Percentiles rank a stretch among this genome's conserved stretches.
Conservation (phyloP, 2,797 vertebrate species). For the Paratrypauchen microcephalus region DNA sequence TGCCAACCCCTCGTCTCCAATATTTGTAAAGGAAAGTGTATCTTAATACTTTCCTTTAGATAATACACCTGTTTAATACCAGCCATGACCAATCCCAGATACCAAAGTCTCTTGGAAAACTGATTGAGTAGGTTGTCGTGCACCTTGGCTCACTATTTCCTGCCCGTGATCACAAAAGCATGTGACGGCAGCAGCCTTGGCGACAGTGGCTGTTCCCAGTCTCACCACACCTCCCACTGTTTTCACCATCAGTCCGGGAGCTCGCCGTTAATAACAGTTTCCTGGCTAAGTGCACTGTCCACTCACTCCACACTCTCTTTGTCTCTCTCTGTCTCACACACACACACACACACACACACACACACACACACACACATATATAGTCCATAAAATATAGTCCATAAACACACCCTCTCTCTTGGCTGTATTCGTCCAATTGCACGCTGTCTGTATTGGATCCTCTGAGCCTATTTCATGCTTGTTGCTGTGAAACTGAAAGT, state of each 20-base stretch:
- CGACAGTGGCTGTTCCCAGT: constrained; percentile 52
- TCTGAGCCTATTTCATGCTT: constrained; percentile 66
- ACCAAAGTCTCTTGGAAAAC: background rate
- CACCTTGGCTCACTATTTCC: constrained; percentile 22
- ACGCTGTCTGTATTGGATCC: constrained; percentile 53
- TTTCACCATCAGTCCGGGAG: constrained; percentile 62
- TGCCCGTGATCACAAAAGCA: constrained; percentile 37
- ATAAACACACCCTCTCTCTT: constrained; percentile 42
- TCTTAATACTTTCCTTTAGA: background rate
- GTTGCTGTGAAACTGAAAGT: constrained; percentile 62
- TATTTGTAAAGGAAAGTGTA: too few species aligned
- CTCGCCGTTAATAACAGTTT: constrained; percentile 52
- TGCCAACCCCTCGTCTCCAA: too few species aligned
- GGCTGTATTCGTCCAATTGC: constrained; percentile 47
- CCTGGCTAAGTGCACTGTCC: constrained; percentile 46
- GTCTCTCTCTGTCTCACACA: constrained; percentile 12
- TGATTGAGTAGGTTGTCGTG: background rate
- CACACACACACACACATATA: constrained; percentile 10
- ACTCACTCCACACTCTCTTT: constrained; percentile 27
- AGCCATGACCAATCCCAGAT: background rate
- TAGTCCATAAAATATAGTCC: constrained; percentile 12
- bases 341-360: constrained; percentile 14
- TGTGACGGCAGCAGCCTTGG: constrained; percentile 49
- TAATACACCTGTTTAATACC: constrained; percentile 6
- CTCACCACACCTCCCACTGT: constrained; percentile 64